phyloP scores from a whole-genome alignment of 2,113 vertebrate species.

The Macquaria australasica region DNA sequence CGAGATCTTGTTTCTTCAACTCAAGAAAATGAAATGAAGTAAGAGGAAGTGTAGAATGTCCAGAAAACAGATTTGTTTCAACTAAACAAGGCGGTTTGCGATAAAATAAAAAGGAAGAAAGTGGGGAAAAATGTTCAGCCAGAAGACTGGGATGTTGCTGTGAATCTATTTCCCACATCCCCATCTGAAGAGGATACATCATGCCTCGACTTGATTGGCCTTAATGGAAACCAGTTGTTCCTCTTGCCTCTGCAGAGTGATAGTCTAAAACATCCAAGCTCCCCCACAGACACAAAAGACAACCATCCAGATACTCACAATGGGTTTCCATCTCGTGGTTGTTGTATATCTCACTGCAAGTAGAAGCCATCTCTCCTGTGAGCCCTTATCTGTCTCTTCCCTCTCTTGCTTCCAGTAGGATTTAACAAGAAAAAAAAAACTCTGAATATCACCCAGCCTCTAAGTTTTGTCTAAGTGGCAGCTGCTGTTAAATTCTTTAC shows the following conservation, averaged over 20 bases:
- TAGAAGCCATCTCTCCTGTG: constrained; percentile 57
- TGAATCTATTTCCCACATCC: constrained; percentile 19
- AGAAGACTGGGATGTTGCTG: constrained; percentile 6
- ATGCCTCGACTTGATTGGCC: constrained; percentile 45
- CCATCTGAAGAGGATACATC: constrained; percentile 44
- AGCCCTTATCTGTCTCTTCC: not conserved
- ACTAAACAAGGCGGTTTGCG: constrained; percentile 24
- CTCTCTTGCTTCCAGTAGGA: constrained; percentile 8
- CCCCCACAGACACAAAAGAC: constrained; percentile 33
- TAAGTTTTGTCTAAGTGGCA: constrained; percentile 16
- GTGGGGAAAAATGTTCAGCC: not conserved
- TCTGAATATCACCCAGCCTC: constrained; percentile 11
- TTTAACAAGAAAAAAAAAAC: constrained; percentile 19
- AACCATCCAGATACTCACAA: constrained; percentile 72
- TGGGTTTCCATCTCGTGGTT: constrained; percentile 51
- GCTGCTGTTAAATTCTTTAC: constrained; percentile 33
- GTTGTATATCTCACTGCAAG: constrained; percentile 58
- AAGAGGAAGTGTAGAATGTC: constrained; percentile 2
- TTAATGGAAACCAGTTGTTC: constrained; percentile 74
- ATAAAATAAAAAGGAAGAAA: not conserved
- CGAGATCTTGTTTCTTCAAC: not conserved
- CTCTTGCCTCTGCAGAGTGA: constrained; percentile 24
- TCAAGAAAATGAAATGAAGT: not conserved
- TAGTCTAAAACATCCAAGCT: constrained; percentile 22
- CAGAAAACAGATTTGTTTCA: constrained; percentile 18